Conservation (phyloP, 2,888 invertebrate species). For the Agapostemon virescens region DNA sequence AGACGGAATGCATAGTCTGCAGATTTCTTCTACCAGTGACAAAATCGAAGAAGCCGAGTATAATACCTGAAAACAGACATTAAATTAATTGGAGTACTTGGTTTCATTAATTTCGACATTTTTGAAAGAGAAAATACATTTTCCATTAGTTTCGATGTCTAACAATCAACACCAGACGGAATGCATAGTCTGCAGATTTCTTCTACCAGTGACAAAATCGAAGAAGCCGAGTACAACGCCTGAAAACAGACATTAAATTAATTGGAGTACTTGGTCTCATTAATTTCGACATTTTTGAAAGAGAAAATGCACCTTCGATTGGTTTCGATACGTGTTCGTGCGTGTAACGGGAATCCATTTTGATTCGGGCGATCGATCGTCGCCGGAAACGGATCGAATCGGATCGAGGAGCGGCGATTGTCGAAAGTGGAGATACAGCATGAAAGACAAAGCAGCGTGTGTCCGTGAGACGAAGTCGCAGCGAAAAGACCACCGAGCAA, state of each 20-base stretch:
- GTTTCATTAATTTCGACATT: background rate
- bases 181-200: no score
- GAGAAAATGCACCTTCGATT: background rate
- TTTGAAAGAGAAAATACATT: background rate
- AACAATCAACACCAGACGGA: no score
- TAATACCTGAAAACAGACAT: no score
- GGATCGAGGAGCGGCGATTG: background rate
- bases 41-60: no score
- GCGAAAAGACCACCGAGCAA: slow-evolving; percentile 24
- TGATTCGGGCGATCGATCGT: background rate
- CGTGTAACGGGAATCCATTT: background rate
- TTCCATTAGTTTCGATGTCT: background rate
- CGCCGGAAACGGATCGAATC: background rate
- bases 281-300: background rate
- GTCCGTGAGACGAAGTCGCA: background rate
- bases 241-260: no score
- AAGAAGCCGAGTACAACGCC: no score
- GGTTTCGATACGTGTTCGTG: background rate
- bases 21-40: no score
- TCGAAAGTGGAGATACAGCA: slow-evolving; percentile 28
- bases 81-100: background rate
- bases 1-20: no score
- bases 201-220: no score
- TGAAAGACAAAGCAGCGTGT: background rate
- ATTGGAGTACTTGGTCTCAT: background rate